Conservation (phyloP, 2,888 invertebrate genomes). For the Lasioglossum morio region DNA sequence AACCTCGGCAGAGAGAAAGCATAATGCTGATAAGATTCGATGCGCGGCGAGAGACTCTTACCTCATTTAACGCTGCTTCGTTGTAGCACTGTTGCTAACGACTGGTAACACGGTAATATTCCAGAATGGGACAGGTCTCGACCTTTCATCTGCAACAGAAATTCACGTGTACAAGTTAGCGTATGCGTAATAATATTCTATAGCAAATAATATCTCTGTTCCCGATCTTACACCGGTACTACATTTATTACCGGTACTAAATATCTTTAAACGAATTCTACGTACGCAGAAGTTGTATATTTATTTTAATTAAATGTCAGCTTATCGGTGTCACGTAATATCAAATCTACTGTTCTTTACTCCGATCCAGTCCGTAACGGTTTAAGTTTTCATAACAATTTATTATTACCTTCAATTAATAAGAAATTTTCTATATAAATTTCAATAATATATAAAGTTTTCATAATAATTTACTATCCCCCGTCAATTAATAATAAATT, state of each 20-base stretch:
- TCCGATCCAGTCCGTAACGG: neutral
- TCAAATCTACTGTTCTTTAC: neutral
- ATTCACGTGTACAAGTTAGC: neutral
- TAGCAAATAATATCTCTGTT: neutral
- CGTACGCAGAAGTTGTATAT: neutral
- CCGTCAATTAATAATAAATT: too few species aligned
- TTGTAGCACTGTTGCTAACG: slow-evolving; percentile 6
- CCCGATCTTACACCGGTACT: neutral
- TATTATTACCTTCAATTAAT: too few species aligned
- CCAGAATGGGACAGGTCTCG: slow-evolving; percentile 8
- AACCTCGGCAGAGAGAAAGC: neutral
- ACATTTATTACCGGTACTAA: neutral
- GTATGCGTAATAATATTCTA: neutral
- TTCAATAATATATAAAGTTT: too few species aligned
- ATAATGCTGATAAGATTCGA: neutral
- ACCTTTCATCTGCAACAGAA: neutral
- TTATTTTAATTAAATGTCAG: neutral
- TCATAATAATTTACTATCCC: too few species aligned
- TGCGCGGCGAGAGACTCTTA: neutral
- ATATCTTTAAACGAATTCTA: neutral
- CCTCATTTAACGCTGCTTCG: slow-evolving; percentile 16
- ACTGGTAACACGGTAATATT: slow-evolving; percentile 12
- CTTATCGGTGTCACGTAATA: neutral
- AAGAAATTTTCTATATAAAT: too few species aligned
- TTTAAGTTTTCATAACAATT: too few species aligned